Evolutionary conservation across 2,888 invertebrate species (phyloP).

Genomic region (Gryllus longicercus): DNA sequence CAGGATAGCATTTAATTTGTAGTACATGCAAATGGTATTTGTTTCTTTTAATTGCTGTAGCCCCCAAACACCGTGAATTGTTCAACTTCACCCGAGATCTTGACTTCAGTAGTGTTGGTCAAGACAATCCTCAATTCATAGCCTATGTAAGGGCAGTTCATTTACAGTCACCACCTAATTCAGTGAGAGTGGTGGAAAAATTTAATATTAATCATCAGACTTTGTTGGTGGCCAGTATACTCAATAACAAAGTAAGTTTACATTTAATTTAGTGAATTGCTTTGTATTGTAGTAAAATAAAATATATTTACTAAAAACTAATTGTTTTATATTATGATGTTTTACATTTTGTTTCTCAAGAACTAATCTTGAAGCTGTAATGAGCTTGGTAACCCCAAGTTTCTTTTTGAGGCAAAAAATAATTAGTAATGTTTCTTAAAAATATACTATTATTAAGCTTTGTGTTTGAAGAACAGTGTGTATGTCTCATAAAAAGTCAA

Average conservation of each 20-base stretch:
- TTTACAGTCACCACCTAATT: conserved; percentile 51
- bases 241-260: conserved; percentile 48
- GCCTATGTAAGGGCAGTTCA: conserved; percentile 72
- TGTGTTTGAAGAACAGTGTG: no score
- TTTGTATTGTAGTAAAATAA: neutral
- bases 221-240: conserved; percentile 48
- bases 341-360: no score
- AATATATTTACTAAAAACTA: conserved; percentile 2
- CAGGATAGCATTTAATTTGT: no score
- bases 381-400: no score
- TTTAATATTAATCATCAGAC: conserved; percentile 51
- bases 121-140: conserved; percentile 71
- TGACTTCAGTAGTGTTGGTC: conserved; percentile 67
- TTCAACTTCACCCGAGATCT: conserved; percentile 76
- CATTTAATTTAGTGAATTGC: neutral
- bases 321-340: neutral
- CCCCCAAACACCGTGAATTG: conserved; percentile 46
- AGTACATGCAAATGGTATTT: no score
- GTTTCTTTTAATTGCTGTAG: neutral
- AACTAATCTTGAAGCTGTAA: no score
- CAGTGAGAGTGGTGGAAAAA: conserved; percentile 40
- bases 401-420: no score
- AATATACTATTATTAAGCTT: no score
- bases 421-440: no score
- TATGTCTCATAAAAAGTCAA: no score